Evolutionary conservation across 2,797 vertebrate species (phyloP), one percentile per base, ranked within the genome.

Genomic region (Platyrinchus mystaceus): DNA sequence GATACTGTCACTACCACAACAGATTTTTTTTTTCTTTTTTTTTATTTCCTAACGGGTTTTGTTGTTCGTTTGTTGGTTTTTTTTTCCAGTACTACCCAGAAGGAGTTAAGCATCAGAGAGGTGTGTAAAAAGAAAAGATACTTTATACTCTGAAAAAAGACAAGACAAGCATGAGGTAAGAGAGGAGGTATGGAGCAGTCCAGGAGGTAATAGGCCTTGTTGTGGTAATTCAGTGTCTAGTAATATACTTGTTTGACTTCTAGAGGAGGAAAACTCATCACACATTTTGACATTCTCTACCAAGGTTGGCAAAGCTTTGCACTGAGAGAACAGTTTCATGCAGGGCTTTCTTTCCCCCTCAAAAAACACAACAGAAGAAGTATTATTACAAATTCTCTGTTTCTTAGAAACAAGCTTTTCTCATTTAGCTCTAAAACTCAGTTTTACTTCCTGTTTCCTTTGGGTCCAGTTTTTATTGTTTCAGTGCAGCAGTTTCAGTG

Each of bases 401-500:
- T 94, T 93, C 81, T 87, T 83, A 93, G 88, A 90, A 96, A 92
- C 28, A 11, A 86, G 52, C 37, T 96, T 96, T 94, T 77, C 85
- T 87, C 64, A 77, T 95, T 92, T 94, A 87, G 14, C 53, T 96
- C n/a, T 47, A 84, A 83, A 84, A 77, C 27, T 74, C 3, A 2
- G 12, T 21, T 94, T 90, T 93, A 77, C 84, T 95, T 96, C 94
- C 91, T 90, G 67, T 89, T 91, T 94, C 94, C 80, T 96, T 86
- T 87, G 83, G 70, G 77, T 71, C 18, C 12, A 56, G 22, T 24
- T 91, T 95, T 92, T 89, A 86, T 83, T 93, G 74, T 91, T 89
- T 93, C 75, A 77, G 41, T 34, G 39, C 28, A 86, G 76, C 27
- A 62, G 36, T 86, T 87, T 69, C 76, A 67, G 34, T 67, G 94